Evolutionary conservation across 2,888 invertebrate genomes (phyloP).

Genomic region (Athetis lepigone): DNA sequence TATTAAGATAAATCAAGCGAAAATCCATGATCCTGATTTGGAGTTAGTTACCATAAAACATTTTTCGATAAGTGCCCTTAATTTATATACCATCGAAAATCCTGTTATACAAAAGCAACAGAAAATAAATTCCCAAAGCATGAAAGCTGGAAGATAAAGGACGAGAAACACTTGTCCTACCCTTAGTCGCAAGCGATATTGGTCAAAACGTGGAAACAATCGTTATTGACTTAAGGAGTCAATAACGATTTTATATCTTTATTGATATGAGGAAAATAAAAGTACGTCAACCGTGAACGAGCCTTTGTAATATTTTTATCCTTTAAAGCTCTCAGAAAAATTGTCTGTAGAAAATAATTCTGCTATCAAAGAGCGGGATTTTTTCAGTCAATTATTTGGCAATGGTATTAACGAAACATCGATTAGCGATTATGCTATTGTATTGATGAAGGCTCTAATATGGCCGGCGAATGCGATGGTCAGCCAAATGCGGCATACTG

Average conservation of each 20-base stretch:
- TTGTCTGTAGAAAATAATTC: background rate
- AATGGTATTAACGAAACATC: conserved; percentile 38
- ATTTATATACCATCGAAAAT: background rate
- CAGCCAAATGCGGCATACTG: conserved; percentile 55
- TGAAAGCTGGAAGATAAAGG: background rate
- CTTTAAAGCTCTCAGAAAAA: too few relatives aligned
- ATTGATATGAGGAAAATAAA: conserved; percentile 12
- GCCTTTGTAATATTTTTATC: too few relatives aligned
- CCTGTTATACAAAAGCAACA: background rate
- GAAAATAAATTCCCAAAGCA: conserved; percentile 1
- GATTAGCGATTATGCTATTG: conserved; percentile 41
- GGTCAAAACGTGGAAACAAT: background rate
- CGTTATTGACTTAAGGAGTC: too few relatives aligned
- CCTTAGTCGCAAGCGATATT: background rate
- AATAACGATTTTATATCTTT: too few relatives aligned
- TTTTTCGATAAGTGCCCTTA: conserved; percentile 23
- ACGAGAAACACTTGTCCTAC: background rate
- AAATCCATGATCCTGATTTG: conserved; percentile 8
- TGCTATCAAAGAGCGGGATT: background rate
- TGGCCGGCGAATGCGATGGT: conserved; percentile 51
- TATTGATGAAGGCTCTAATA: conserved; percentile 50
- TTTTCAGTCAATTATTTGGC: conserved; percentile 18
- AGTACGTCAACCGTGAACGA: background rate
- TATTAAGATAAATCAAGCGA: conserved; percentile 32
- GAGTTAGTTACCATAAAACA: conserved; percentile 7